Evolutionary conservation across 2,113 vertebrate genomes (phyloP).

Genomic region (Paramormyrops kingsleyae): DNA sequence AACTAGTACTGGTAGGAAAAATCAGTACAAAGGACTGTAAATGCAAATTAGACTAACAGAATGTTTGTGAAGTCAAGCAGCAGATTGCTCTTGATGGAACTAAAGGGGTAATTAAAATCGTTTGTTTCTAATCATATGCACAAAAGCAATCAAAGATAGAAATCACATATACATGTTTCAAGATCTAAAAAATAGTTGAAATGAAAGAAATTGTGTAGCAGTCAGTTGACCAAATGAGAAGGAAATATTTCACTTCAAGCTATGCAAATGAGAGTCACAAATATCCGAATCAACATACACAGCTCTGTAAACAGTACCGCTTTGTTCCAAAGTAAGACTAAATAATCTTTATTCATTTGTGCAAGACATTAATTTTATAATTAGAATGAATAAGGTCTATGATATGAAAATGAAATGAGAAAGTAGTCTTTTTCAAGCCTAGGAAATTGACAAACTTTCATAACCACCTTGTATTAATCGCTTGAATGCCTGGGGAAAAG

Average conservation of each 20-base stretch:
- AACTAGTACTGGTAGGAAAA: background rate
- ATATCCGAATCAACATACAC: background rate
- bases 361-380: background rate
- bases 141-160: background rate
- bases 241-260: background rate
- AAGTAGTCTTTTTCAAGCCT: background rate
- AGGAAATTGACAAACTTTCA: background rate
- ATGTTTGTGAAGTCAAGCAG: background rate
- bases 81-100: background rate
- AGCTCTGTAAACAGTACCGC: background rate
- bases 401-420: background rate
- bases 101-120: background rate
- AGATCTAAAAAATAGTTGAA: background rate
- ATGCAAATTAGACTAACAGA: background rate
- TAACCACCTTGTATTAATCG: background rate
- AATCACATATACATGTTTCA: background rate
- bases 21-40: background rate
- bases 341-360: background rate
- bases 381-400: background rate
- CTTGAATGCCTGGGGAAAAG: background rate
- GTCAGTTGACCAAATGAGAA: background rate
- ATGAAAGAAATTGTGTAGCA: background rate
- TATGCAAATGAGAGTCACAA: background rate
- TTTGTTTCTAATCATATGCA: background rate
- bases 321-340: background rate